Evolutionary conservation across 2,797 vertebrate species (phyloP).

Genomic region (Graptemys geographica): DNA sequence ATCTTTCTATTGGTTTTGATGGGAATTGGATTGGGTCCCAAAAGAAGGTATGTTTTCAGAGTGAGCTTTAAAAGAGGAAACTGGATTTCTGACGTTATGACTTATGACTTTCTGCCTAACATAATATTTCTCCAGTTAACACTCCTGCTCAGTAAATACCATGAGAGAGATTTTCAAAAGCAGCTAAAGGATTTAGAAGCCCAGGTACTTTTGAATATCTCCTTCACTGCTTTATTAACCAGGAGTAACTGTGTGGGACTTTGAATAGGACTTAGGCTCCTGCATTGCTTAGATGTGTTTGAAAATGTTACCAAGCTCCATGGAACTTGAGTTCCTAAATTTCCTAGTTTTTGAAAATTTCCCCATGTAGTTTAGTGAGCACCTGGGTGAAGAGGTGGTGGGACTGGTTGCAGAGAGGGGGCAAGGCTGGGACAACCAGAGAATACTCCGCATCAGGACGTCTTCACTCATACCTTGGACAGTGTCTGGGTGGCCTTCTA

Average conservation of each 20-base stretch:
- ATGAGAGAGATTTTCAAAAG: neutral
- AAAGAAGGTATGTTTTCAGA: no score
- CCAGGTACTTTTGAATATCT: neutral
- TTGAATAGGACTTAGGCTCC: neutral
- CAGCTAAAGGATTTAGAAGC: neutral
- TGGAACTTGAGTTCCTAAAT: neutral
- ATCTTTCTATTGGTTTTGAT: no score
- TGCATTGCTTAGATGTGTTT: neutral
- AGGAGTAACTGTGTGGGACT: neutral
- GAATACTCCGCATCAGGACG: neutral
- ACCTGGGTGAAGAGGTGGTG: no score
- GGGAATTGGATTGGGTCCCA: no score
- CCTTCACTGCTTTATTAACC: neutral
- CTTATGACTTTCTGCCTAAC: no score
- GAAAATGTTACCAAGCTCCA: neutral
- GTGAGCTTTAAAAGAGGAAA: no score
- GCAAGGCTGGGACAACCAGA: neutral
- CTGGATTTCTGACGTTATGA: no score
- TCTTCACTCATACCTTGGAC: neutral
- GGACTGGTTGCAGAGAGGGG: neutral
- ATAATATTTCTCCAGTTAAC: neutral
- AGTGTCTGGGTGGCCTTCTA: neutral
- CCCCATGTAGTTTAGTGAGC: no score
- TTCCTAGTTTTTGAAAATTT: neutral
- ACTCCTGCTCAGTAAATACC: neutral